Evolutionary conservation across 2,888 invertebrate species (phyloP).

Genomic region (Gortyna flavago): DNA sequence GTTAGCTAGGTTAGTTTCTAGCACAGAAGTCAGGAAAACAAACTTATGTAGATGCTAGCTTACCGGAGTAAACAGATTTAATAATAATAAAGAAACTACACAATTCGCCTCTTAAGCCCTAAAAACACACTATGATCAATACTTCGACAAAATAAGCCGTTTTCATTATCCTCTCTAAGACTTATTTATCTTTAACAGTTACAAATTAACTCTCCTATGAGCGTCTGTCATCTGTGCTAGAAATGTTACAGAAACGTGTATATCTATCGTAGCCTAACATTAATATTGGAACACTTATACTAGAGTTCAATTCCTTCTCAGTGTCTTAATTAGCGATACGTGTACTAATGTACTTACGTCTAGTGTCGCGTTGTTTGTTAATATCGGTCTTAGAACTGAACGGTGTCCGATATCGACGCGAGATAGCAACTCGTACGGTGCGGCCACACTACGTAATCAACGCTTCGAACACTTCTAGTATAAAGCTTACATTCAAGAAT

Average conservation of each 20-base stretch:
- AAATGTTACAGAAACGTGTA: conserved; percentile 18
- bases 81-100: not conserved
- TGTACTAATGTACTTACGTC: conserved; percentile 47
- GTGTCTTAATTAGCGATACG: conserved; percentile 59
- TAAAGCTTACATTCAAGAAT: not conserved
- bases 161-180: too few species aligned
- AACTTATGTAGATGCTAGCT: too few species aligned
- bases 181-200: not conserved
- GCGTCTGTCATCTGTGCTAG: conserved; percentile 32
- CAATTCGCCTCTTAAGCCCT: not conserved
- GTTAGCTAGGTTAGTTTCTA: conserved; percentile 28
- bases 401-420: conserved; percentile 27
- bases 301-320: conserved; percentile 70
- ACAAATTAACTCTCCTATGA: not conserved
- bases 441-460: conserved; percentile 18
- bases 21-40: conserved; percentile 26
- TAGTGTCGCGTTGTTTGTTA: conserved; percentile 37
- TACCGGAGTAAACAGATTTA: not conserved
- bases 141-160: not conserved
- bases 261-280: conserved; percentile 53
- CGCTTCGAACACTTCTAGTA: not conserved
- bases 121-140: not conserved
- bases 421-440: not conserved
- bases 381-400: conserved; percentile 17
- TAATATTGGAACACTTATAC: conserved; percentile 61